Evolutionary conservation across 2,113 vertebrate species (phyloP).

Genomic region (Leptosomus discolor): DNA sequence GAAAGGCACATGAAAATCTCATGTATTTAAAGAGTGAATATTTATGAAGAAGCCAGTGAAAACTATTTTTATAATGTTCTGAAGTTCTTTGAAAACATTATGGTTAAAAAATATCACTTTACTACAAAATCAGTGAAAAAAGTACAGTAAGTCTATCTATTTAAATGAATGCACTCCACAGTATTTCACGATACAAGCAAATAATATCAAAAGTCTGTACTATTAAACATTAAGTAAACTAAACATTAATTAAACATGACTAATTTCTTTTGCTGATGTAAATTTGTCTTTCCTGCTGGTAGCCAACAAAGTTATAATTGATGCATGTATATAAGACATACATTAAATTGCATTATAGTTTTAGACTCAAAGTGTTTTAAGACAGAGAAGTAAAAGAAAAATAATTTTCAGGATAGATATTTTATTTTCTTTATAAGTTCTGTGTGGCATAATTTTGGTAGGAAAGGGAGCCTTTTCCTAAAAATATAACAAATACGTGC

Average conservation of each 20-base stretch:
- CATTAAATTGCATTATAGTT: background rate
- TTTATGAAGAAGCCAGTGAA: background rate
- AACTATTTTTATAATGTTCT: background rate
- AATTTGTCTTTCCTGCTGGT: background rate
- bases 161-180: background rate
- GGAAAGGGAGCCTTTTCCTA: background rate
- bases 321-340: background rate
- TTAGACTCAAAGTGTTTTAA: background rate
- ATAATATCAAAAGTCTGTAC: background rate
- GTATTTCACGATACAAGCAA: background rate
- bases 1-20: background rate
- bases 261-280: background rate
- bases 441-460: background rate
- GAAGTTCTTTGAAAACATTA: background rate
- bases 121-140: background rate
- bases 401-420: background rate
- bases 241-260: background rate
- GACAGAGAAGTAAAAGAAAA: background rate
- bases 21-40: background rate
- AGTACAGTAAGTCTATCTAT: background rate
- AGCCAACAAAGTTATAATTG: background rate
- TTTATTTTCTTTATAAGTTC: background rate
- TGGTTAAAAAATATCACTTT: background rate
- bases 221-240: background rate
- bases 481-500: fast-evolving